Conservation (phyloP, 2,113 vertebrate genomes). For the Paramisgurnus dabryanus region DNA sequence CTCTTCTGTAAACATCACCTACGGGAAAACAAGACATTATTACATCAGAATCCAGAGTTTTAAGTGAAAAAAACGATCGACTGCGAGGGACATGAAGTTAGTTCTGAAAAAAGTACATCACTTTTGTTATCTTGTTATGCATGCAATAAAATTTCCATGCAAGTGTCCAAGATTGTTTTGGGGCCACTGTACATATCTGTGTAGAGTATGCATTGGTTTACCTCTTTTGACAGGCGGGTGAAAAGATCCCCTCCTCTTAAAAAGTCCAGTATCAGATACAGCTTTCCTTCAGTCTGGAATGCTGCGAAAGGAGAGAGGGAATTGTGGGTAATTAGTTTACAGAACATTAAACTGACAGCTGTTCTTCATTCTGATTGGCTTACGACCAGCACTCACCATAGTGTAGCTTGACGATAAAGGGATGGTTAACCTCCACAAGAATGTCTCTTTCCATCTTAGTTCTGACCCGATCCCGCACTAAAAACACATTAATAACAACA, state of each 20-base stretch:
- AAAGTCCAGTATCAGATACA: slow-evolving; percentile 88
- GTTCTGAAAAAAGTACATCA: too few relatives aligned
- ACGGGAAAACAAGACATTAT: slow-evolving; percentile 21
- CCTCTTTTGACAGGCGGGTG: slow-evolving; percentile 87
- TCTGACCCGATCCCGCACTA: slow-evolving; percentile 83
- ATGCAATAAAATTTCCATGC: neutral
- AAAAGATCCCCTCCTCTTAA: slow-evolving; percentile 86
- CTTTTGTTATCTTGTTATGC: too few relatives aligned
- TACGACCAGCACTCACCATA: slow-evolving; percentile 73
- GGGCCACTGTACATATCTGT: too few relatives aligned
- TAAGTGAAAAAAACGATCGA: too few relatives aligned
- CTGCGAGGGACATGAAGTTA: too few relatives aligned
- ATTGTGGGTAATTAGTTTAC: neutral
- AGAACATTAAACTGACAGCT: neutral
- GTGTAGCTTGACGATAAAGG: slow-evolving; percentile 86
- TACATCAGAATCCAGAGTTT: neutral
- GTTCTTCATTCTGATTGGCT: slow-evolving; percentile 9
- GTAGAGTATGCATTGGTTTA: slow-evolving; percentile 37
- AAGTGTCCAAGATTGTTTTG: too few relatives aligned
- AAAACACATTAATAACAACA: slow-evolving; percentile 32
- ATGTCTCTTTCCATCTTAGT: slow-evolving; percentile 90
- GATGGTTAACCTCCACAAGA: slow-evolving; percentile 85
- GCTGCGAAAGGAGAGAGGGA: slow-evolving; percentile 63
- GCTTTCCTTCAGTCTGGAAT: slow-evolving; percentile 87
- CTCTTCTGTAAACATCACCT: slow-evolving; percentile 92